These are phyloP conservation scores for Drosophila silvestris DNA, from an alignment of 2,888 invertebrate genomes.

Conservation along the genomic window DNA sequence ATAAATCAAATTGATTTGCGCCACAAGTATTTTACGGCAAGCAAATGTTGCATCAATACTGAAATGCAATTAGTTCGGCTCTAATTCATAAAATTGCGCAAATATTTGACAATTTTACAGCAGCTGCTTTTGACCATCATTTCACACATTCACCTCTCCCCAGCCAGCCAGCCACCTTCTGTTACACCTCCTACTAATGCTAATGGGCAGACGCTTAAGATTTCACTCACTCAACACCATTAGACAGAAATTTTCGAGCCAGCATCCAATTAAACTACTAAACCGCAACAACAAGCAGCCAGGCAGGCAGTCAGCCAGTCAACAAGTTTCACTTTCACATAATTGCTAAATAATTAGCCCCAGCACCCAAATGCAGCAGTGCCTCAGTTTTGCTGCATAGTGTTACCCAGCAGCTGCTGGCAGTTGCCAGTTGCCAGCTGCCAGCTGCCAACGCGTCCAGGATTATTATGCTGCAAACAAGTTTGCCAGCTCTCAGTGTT, in stretches of 20 bases:
- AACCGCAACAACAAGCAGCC: slow-evolving; percentile 23
- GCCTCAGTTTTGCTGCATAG: slow-evolving; percentile 30
- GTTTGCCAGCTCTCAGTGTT: slow-evolving; percentile 30
- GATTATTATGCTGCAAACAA: slow-evolving; percentile 12
- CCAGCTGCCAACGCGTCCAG: slow-evolving; percentile 10
- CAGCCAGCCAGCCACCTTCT: background rate
- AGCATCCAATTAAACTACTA: slow-evolving; percentile 51
- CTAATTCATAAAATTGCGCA: slow-evolving; percentile 69
- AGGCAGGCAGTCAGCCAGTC: slow-evolving; percentile 18
- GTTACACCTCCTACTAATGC: slow-evolving; percentile 15
- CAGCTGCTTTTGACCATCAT: slow-evolving; percentile 61
- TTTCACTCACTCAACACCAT: slow-evolving; percentile 44
- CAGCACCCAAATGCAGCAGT: slow-evolving; percentile 46
- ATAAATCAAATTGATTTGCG: slow-evolving; percentile 65
- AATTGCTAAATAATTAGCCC: slow-evolving; percentile 73
- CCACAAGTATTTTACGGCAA: slow-evolving; percentile 32
- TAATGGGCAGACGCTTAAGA: slow-evolving; percentile 42
- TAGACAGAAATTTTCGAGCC: slow-evolving; percentile 29
- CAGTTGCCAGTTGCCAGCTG: slow-evolving; percentile 42
- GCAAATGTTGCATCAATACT: slow-evolving; percentile 61
- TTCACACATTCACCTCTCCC: background rate
- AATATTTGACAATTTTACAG: slow-evolving; percentile 56
- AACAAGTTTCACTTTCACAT: slow-evolving; percentile 78
- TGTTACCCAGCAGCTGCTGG: slow-evolving; percentile 39
- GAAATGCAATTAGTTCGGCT: slow-evolving; percentile 80